Evolutionary conservation across 2,113 vertebrate species (phyloP).

Genomic region (Gobius niger): DNA sequence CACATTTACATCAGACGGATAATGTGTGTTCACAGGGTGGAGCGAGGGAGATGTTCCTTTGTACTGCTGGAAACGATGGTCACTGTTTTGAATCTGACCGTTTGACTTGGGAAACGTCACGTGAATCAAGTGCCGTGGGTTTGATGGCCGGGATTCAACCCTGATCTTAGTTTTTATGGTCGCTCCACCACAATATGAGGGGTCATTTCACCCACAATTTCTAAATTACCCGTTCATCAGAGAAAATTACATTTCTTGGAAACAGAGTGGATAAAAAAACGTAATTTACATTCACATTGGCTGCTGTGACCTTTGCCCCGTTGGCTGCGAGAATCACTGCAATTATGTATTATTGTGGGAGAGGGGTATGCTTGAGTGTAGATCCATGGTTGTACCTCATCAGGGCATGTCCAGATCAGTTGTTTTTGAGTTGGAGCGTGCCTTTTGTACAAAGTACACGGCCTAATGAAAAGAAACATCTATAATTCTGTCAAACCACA

Average conservation of each 20-base stretch:
- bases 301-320: constrained; percentile 5
- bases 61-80: constrained; percentile 30
- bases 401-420: constrained; percentile 4
- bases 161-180: constrained; percentile 35
- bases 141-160: constrained; percentile 30
- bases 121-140: constrained; percentile 21
- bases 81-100: constrained; percentile 21
- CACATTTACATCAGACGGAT: constrained; percentile 44
- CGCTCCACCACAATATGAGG: constrained; percentile 39
- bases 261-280: constrained; percentile 20
- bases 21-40: constrained; percentile 3
- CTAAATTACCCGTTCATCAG: constrained; percentile 48
- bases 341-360: constrained; percentile 55
- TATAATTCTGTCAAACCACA: background rate
- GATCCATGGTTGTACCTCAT: constrained; percentile 15
- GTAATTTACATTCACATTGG: constrained; percentile 20
- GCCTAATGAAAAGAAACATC: background rate
- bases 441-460: background rate
- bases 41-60: constrained; percentile 1
- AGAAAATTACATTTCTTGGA: constrained; percentile 49
- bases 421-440: constrained; percentile 5
- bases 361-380: constrained; percentile 20
- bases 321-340: constrained; percentile 26
- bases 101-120: constrained; percentile 29
- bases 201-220: constrained; percentile 48